phyloP scores from a whole-genome alignment of 2,888 invertebrate genomes.

The Dasysyrphus tricinctus region DNA sequence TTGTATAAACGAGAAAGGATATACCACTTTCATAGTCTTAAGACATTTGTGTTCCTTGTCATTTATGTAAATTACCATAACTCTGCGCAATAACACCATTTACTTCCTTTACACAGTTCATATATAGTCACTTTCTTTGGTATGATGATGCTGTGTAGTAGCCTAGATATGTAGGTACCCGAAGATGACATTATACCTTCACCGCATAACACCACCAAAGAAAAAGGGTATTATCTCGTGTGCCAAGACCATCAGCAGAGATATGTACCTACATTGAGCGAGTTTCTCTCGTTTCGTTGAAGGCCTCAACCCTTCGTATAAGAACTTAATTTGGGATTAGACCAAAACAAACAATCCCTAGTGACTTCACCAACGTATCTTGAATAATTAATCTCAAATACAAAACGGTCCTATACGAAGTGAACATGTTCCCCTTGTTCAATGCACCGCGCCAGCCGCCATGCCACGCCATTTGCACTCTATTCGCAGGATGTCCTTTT shows the following conservation, averaged over 20 bases:
- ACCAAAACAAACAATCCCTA: slow-evolving; percentile 64
- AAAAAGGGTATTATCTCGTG: slow-evolving; percentile 60
- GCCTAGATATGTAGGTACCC: background rate
- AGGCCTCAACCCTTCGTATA: slow-evolving; percentile 47
- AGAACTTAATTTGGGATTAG: slow-evolving; percentile 72
- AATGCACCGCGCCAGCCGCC: background rate
- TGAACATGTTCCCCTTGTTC: slow-evolving; percentile 19
- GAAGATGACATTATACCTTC: slow-evolving; percentile 33
- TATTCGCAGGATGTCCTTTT: slow-evolving; percentile 61
- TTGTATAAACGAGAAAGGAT: slow-evolving; percentile 26
- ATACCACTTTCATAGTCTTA: slow-evolving; percentile 38
- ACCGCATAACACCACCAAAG: slow-evolving; percentile 19
- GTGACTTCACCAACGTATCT: slow-evolving; percentile 68
- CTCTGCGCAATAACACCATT: slow-evolving; percentile 51
- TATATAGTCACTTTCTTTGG: background rate
- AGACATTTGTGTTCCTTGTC: slow-evolving; percentile 50
- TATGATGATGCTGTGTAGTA: background rate
- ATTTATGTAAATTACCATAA: slow-evolving; percentile 71
- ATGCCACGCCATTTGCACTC: background rate
- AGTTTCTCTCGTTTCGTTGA: slow-evolving; percentile 41
- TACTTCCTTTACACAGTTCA: slow-evolving; percentile 32
- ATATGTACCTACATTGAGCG: slow-evolving; percentile 1
- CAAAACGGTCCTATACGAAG: slow-evolving; percentile 44
- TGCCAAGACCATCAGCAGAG: slow-evolving; percentile 14
- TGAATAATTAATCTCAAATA: slow-evolving; percentile 73